Percentiles rank a stretch among this genome's conserved stretches.
These are phyloP conservation scores for Epinephelus fuscoguttatus DNA, from an alignment of 2,113 vertebrate genomes.

Conservation along the genomic window DNA sequence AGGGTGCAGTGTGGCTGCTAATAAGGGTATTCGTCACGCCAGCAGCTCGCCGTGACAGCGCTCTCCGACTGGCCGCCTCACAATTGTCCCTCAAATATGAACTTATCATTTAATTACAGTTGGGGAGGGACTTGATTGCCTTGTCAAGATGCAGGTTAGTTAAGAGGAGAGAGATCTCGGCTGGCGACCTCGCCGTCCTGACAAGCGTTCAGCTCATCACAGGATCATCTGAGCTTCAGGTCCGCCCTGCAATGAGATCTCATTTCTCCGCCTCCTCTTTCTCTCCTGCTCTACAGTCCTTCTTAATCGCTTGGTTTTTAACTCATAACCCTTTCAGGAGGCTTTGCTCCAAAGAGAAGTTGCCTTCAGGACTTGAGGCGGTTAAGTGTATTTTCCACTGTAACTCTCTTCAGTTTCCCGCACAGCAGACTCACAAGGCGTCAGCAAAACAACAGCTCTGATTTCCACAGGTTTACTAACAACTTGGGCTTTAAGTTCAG, in stretches of 20 bases:
- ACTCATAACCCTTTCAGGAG: constrained; percentile 10
- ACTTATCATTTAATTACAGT: constrained; percentile 95
- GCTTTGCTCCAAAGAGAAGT: background rate
- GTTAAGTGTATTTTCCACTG: constrained; percentile 23
- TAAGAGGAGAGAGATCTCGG: constrained; percentile 87
- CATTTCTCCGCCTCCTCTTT: constrained; percentile 50
- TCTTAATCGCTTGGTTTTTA: constrained; percentile 26
- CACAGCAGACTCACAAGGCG: background rate
- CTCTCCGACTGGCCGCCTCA: constrained; percentile 79
- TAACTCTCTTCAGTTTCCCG: background rate
- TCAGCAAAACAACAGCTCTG: background rate
- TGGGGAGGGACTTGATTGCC: constrained; percentile 83
- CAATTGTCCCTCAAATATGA: constrained; percentile 91
- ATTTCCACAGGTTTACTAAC: background rate
- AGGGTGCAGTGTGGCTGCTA: constrained; percentile 87
- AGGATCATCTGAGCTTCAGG: constrained; percentile 81
- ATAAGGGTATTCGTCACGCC: constrained; percentile 92
- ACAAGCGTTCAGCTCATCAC: constrained; percentile 76
- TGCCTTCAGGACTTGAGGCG: constrained; percentile 33
- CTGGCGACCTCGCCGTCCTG: constrained; percentile 76
- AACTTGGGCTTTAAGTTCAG: background rate
- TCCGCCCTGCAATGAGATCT: constrained; percentile 62
- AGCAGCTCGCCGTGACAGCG: constrained; percentile 84
- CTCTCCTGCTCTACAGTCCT: constrained; percentile 6
- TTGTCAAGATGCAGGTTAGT: constrained; percentile 89